Base-by-base conservation (phyloP, 2,888 invertebrate genomes). In the Erpobdella octoculata region DNA sequence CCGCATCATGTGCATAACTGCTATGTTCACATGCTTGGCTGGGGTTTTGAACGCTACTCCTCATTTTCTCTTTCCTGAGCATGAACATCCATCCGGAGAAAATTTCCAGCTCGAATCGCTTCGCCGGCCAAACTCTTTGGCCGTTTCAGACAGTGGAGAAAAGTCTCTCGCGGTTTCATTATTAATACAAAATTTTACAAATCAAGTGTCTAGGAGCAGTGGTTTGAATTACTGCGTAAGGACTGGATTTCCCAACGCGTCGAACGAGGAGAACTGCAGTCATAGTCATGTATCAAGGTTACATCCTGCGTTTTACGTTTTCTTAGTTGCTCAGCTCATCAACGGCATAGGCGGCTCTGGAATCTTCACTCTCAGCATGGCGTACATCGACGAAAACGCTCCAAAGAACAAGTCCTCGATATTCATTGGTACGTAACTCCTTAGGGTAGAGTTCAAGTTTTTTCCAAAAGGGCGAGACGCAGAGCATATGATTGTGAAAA, bases 381-480 rank as follows among this genome's bases (percentile, higher is more conserved):
- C 78, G 25, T 80, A 79, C 73, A 74, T 80, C 4, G 78, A 80
- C 41, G 80, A 80, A 46, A 79, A 80, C 69, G 76, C 75, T 41
- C 72, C 75, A 15, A 75, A 75, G 25, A 64, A 73, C 8, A 73
- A 74, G 15, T 76, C 79, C 15, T 78, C 78, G 0, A 61, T 80
- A 1, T 79, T 78, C 59, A 74, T 79, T 2, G 80, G 80, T 79
- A 25, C 21, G 53, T 53, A 53, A 53, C 28, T 53, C n/a, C n/a
- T n/a, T n/a, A n/a, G n/a, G n/a, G n/a, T n/a, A n/a, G n/a, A n/a
- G n/a, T n/a, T n/a, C n/a, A n/a, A n/a, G n/a, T n/a, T n/a, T n/a
- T n/a, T n/a, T n/a, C n/a, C n/a, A n/a, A n/a, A n/a, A n/a, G n/a
- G n/a, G n/a, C n/a, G n/a, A n/a, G n/a, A n/a, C n/a, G n/a, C n/a